A percentile compares a stretch with the other conserved stretches of the same genome.
Evolutionary conservation across 2,888 invertebrate species (phyloP).

Genomic region (Amaurobius ferox): DNA sequence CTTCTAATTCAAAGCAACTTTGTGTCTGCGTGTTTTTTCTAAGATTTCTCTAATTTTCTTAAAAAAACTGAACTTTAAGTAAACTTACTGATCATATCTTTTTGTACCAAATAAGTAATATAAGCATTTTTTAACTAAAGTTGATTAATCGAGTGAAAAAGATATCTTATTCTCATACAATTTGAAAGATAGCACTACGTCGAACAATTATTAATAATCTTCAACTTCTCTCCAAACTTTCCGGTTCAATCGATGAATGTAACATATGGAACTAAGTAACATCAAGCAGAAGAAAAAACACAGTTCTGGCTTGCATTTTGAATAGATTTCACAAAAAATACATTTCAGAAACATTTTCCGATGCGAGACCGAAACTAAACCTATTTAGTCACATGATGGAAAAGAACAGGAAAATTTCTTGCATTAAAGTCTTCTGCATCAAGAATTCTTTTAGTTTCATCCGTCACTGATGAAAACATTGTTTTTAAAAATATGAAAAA

Average conservation of each 20-base stretch:
- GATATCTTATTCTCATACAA: neutral
- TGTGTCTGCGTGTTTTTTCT: no score
- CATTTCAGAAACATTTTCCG: constrained; percentile 11
- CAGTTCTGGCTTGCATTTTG: constrained; percentile 9
- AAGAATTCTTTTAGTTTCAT: constrained; percentile 27
- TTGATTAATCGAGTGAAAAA: neutral
- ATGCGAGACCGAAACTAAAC: constrained; percentile 27
- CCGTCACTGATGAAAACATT: constrained; percentile 49
- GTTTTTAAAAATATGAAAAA: constrained; percentile 53
- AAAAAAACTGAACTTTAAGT: no score
- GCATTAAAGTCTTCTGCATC: constrained; percentile 42
- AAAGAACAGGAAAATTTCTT: constrained; percentile 34
- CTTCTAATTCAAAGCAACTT: no score
- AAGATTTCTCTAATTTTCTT: no score
- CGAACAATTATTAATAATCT: constrained; percentile 9
- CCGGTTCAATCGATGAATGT: constrained; percentile 11
- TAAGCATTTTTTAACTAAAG: no score
- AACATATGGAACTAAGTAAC: constrained; percentile 14
- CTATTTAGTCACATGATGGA: constrained; percentile 13
- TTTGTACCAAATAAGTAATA: no score
- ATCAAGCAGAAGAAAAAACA: neutral
- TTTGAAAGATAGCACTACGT: no score
- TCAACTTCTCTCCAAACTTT: constrained; percentile 8
- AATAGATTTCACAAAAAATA: constrained; percentile 14
- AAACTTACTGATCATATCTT: no score